Evolutionary conservation across 2,888 invertebrate species (phyloP).

Genomic region (Epiblema foenella): DNA sequence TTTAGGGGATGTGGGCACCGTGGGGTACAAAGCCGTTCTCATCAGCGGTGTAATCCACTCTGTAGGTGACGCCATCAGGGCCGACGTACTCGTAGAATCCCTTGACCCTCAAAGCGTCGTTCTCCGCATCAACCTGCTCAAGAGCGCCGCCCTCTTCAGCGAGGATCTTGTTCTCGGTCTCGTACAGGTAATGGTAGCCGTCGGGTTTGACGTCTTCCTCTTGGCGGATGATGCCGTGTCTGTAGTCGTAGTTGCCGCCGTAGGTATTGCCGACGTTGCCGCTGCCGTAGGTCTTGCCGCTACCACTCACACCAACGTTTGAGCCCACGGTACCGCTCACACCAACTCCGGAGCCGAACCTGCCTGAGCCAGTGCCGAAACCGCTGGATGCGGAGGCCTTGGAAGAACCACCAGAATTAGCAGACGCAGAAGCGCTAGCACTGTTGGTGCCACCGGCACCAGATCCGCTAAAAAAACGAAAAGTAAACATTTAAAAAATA

Average conservation of each 20-base stretch:
- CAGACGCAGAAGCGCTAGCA: slow-evolving; percentile 35
- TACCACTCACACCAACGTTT: slow-evolving; percentile 17
- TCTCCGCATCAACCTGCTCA: slow-evolving; percentile 66
- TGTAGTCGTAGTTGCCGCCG: slow-evolving; percentile 66
- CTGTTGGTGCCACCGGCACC: slow-evolving; percentile 44
- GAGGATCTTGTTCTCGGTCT: slow-evolving; percentile 80
- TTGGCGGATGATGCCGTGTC: slow-evolving; percentile 75
- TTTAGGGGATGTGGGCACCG: slow-evolving; percentile 71
- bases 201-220: slow-evolving; percentile 68
- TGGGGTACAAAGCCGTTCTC: slow-evolving; percentile 74
- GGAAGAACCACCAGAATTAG: slow-evolving; percentile 43
- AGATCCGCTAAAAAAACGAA: slow-evolving; percentile 45
- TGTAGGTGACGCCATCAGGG: slow-evolving; percentile 77
- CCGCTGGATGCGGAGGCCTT: slow-evolving; percentile 40
- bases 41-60: slow-evolving; percentile 79
- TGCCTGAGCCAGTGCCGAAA: slow-evolving; percentile 12
- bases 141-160: slow-evolving; percentile 76
- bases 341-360: slow-evolving; percentile 23
- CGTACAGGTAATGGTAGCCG: slow-evolving; percentile 79
- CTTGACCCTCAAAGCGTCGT: slow-evolving; percentile 65
- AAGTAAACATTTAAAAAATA: slow-evolving; percentile 8
- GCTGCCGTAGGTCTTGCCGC: slow-evolving; percentile 14
- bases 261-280: slow-evolving; percentile 28
- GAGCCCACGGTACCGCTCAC: slow-evolving; percentile 30
- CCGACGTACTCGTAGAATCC: slow-evolving; percentile 77